These are phyloP conservation scores for Meghimatium bilineatum DNA, from an alignment of 2,888 invertebrate species.

Conservation along the genomic window DNA sequence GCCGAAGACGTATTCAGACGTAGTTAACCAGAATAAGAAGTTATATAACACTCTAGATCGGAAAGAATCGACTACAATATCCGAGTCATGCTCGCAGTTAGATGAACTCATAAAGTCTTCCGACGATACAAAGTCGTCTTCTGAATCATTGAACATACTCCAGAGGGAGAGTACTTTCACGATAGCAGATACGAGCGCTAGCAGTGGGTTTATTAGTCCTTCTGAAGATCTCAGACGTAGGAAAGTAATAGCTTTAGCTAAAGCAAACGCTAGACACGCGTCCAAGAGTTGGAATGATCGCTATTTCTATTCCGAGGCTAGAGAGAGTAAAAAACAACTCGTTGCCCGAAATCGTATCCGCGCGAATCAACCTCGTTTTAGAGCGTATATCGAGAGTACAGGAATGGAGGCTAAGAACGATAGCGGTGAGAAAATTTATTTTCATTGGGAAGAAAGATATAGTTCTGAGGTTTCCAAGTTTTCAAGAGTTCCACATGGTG, in stretches of 20 bases:
- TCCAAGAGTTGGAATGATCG: background rate
- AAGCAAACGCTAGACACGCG: conserved; percentile 35
- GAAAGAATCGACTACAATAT: background rate
- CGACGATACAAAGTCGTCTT: background rate
- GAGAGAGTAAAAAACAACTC: background rate
- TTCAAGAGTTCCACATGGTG: background rate
- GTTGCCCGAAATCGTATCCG: too few species aligned
- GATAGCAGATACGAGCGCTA: background rate
- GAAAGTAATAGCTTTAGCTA: conserved; percentile 35
- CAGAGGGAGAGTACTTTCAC: conserved; percentile 36
- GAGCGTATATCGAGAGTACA: conserved; percentile 13
- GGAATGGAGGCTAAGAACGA: conserved; percentile 12
- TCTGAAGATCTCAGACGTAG: conserved; percentile 19
- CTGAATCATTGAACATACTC: background rate
- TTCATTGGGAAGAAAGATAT: conserved; percentile 22
- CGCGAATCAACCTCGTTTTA: background rate
- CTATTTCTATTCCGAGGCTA: background rate
- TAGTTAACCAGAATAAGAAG: too few species aligned
- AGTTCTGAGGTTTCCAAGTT: background rate
- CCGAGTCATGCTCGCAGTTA: background rate
- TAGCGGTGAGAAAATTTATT: conserved; percentile 34
- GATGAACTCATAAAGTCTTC: background rate
- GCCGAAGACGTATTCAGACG: background rate
- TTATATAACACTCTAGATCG: background rate
- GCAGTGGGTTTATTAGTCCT: background rate